Conservation (phyloP, 2,797 vertebrate genomes). For the Agapornis canus region DNA sequence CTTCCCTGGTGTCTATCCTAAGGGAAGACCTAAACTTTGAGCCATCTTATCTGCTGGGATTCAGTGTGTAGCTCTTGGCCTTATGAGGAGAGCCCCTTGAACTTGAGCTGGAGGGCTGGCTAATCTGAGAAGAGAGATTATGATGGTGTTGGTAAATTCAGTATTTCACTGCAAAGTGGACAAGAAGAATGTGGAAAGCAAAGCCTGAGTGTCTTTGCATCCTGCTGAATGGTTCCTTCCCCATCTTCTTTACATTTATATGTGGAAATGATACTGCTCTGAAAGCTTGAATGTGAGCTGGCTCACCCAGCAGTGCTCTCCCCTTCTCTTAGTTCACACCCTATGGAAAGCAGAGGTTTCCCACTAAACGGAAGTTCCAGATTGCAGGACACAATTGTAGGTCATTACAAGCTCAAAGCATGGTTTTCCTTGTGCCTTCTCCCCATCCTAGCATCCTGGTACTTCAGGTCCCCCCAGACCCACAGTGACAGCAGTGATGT, state of each 20-base stretch:
- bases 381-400: background rate
- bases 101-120: background rate
- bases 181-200: background rate
- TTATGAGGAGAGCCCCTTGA: accelerated
- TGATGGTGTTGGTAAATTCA: background rate
- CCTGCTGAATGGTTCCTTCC: background rate
- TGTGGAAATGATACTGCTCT: background rate
- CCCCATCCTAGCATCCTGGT: accelerated
- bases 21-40: background rate
- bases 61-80: accelerated
- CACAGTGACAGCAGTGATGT: background rate
- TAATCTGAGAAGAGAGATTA: accelerated
- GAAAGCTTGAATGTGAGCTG: background rate
- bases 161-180: background rate
- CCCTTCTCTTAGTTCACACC: accelerated
- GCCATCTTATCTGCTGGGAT: accelerated
- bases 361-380: background rate
- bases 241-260: background rate
- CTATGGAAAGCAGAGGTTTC: background rate
- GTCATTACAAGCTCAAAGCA: background rate
- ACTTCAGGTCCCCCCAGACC: background rate
- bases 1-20: background rate
- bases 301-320: background rate
- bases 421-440: background rate
- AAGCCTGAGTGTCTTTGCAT: background rate